Evolutionary conservation across 2,797 vertebrate genomes (phyloP).

Genomic region (Sphenopsis melanotis): DNA sequence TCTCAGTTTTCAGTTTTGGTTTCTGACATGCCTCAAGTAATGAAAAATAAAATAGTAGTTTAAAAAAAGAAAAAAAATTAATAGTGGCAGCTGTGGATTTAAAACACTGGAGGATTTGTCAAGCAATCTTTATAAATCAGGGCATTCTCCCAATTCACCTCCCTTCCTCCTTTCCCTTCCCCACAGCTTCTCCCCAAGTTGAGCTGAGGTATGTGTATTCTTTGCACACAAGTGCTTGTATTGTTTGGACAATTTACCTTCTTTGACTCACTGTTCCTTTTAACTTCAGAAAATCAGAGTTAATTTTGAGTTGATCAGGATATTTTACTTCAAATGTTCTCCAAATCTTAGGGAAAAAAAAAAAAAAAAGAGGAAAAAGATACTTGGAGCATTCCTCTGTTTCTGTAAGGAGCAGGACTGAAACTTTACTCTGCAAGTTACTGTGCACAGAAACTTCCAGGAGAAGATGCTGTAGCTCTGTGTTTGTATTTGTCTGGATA

Average conservation of each 20-base stretch:
- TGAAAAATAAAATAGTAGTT: neutral
- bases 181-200: neutral
- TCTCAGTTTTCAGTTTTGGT: neutral
- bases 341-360: neutral
- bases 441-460: neutral
- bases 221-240: neutral
- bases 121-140: neutral
- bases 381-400: neutral
- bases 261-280: neutral
- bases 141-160: neutral
- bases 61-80: neutral
- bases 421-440: neutral
- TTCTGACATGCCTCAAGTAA: neutral
- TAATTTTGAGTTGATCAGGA: neutral
- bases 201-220: neutral
- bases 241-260: neutral
- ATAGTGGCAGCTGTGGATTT: neutral
- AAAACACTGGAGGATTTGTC: neutral
- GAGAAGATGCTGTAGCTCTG: neutral
- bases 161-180: neutral
- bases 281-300: neutral
- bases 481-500: conserved; percentile 18
- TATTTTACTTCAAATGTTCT: neutral
- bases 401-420: neutral
- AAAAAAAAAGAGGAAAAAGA: neutral